Evolutionary conservation across 1,140 invertebrate genomes (phyloP).

Genomic region (Aphidius ervi): DNA sequence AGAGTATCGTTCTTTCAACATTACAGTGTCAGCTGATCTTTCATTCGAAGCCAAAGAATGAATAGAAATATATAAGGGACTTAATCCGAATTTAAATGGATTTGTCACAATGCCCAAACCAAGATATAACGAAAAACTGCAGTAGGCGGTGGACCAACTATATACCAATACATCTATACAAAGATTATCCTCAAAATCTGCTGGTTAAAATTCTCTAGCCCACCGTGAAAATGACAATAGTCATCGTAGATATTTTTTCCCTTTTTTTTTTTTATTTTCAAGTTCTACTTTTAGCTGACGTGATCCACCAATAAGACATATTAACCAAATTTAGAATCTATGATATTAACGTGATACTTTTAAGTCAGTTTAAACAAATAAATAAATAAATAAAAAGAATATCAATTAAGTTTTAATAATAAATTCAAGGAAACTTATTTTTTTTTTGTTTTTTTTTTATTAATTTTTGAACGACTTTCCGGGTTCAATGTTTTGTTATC

Average conservation of each 20-base stretch:
- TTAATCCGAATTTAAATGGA: constrained; percentile 38
- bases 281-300: too few relatives aligned
- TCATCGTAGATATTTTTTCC: not conserved
- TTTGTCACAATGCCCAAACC: constrained; percentile 23
- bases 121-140: not conserved
- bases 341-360: too few relatives aligned
- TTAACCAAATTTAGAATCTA: too few relatives aligned
- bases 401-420: too few relatives aligned
- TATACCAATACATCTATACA: constrained; percentile 14
- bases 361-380: too few relatives aligned
- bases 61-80: constrained; percentile 9
- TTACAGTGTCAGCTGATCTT: not conserved
- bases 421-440: too few relatives aligned
- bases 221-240: constrained; percentile 34
- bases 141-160: constrained; percentile 22
- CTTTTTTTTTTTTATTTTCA: constrained; percentile 4
- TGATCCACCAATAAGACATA: too few relatives aligned
- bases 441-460: too few relatives aligned
- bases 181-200: constrained; percentile 26
- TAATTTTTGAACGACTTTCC: too few relatives aligned
- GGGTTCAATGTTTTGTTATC: too few relatives aligned
- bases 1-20: constrained; percentile 5
- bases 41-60: not conserved
- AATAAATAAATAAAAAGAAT: too few relatives aligned
- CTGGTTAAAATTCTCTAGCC: constrained; percentile 21